Base-by-base conservation (phyloP, 2,888 invertebrate species). In the Lordiphosa fenestrarum region DNA sequence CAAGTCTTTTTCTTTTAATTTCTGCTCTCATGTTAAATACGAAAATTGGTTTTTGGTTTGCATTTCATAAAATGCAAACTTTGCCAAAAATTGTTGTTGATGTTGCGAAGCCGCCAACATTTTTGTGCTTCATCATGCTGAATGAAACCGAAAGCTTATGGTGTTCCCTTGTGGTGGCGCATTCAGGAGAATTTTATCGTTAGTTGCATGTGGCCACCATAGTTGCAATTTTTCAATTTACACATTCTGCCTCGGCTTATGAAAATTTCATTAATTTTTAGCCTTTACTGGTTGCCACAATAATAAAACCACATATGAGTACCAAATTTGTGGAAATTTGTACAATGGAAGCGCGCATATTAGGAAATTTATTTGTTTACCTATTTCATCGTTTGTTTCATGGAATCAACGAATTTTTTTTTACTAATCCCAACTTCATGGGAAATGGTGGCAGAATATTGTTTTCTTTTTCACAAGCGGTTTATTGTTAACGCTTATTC, bases 211-310 rank as follows among this genome's bases (percentile, higher is more conserved):
- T 1, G 10, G 49, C 49, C 52, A 57, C 59, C 37, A 21, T 7
- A 38, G 30, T 12, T 12, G 49, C 44, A 46, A 23, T 60, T 66
- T 60, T 46, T 72, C 69, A 58, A 69, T 78, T 62, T 69, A 56
- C 37, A 41, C 38, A 38, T 47, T 23, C 37, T 51, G 41, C 33
- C 35, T 38, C 41, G 23, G 46, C 50, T 36, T 63, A 62, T 76
- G 58, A 66, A 73, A 73, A 47, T 80, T 80, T 66, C 52, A 76
- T 68, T 80, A 83, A 68, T 76, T 76, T 68, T 39, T 30, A 7
- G 30, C 3, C 30, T 9, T 3, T 9, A 9, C 30, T 37, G 56
- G 66, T 41, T 47, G 15, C 30, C 46, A 40, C 39, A 33, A 44
- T 13, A 50, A 58, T 21, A 62, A 66, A 57, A 44, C 35, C 38